Conservation (phyloP, 2,113 vertebrate genomes). For the Tragelaphus buxtoni region DNA sequence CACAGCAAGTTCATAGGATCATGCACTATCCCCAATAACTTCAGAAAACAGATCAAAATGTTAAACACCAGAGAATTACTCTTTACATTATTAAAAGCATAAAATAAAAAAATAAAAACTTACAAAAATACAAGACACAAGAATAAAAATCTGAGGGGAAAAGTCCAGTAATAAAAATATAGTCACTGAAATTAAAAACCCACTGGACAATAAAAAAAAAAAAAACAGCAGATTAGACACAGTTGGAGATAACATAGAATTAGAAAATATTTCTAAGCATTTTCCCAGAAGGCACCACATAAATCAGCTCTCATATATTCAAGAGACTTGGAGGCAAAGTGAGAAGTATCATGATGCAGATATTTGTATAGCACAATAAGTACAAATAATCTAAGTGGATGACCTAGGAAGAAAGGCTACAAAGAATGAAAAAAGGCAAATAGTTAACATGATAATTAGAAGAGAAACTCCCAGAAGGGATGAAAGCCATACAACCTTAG, state of each 20-base stretch:
- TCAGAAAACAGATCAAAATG: neutral
- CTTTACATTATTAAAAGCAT: neutral
- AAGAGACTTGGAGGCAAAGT: neutral
- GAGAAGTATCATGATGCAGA: neutral
- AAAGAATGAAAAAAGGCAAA: neutral
- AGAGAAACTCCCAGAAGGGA: neutral
- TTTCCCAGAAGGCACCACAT: neutral
- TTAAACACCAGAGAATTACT: neutral
- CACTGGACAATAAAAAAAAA: neutral
- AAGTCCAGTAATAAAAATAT: neutral
- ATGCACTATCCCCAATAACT: neutral
- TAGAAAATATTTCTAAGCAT: neutral
- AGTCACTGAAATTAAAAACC: neutral
- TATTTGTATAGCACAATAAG: too few species aligned
- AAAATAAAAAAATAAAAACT: neutral
- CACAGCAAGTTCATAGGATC: neutral
- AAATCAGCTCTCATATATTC: neutral
- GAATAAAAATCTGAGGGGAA: neutral
- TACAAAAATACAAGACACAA: neutral
- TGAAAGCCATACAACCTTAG: neutral
- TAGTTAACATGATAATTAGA: neutral
- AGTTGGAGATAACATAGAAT: neutral
- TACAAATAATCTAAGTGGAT: neutral
- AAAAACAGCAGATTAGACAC: neutral
- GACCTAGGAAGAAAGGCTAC: neutral